Evolutionary conservation across 2,888 invertebrate species (phyloP).

Genomic region (Muscina levida): DNA sequence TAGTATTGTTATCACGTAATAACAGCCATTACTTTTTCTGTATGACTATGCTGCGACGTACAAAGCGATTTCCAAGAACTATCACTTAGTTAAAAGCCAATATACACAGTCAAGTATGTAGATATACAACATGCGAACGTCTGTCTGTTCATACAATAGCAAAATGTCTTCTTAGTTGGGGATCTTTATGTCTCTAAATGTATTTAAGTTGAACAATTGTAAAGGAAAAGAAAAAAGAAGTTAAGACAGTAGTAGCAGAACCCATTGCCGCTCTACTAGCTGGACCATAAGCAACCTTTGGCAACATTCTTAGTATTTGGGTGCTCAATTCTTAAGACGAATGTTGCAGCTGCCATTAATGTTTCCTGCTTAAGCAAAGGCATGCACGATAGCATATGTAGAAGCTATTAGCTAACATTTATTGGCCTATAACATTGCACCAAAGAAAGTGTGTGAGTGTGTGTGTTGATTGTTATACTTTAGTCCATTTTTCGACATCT

Average conservation of each 20-base stretch:
- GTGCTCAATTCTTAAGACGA: not conserved
- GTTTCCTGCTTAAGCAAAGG: not conserved
- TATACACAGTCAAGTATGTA: not conserved
- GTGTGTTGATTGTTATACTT: no score
- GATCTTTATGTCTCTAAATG: not conserved
- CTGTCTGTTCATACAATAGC: not conserved
- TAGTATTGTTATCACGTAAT: conserved; percentile 59
- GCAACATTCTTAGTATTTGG: conserved; percentile 27
- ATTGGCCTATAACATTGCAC: conserved; percentile 10
- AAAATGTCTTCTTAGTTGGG: not conserved
- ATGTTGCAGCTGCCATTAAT: not conserved
- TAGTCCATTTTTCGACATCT: no score
- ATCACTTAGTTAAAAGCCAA: conserved; percentile 25
- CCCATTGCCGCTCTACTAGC: not conserved
- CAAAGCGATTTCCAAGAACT: not conserved
- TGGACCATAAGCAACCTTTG: no score
- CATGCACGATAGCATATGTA: not conserved
- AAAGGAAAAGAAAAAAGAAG: not conserved
- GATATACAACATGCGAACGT: not conserved
- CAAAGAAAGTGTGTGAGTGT: no score
- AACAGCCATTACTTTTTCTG: conserved; percentile 53
- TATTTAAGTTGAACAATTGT: conserved; percentile 9
- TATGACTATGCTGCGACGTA: not conserved
- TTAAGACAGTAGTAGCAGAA: not conserved
- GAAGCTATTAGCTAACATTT: conserved; percentile 20